A percentile compares a stretch with the other conserved stretches of the same genome.
phyloP scores from a whole-genome alignment of 2,888 invertebrate genomes.

The Drosophila recens region DNA sequence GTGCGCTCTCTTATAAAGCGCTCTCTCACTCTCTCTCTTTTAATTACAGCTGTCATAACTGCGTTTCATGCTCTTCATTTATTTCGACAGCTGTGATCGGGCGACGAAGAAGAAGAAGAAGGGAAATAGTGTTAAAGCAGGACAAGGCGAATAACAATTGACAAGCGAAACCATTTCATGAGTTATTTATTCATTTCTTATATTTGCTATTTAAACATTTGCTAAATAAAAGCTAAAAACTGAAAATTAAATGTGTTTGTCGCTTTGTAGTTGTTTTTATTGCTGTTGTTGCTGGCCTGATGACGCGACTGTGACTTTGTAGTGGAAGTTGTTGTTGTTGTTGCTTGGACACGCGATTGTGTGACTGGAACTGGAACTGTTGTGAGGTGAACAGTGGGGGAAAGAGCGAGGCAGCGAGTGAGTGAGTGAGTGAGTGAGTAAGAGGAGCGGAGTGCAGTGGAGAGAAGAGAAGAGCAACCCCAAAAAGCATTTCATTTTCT shows the following conservation, averaged over 20 bases:
- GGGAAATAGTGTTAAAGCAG: background rate
- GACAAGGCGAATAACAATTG: background rate
- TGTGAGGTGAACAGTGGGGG: slow-evolving; percentile 9
- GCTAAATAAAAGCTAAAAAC: slow-evolving; percentile 9
- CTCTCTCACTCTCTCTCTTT: background rate
- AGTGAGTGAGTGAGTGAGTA: background rate
- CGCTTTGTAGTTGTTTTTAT: slow-evolving; percentile 18
- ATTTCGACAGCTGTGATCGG: slow-evolving; percentile 10
- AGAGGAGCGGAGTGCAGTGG: background rate
- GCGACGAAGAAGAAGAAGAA: background rate
- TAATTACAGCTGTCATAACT: slow-evolving; percentile 9
- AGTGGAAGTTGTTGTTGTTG: slow-evolving; percentile 36
- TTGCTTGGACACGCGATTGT: slow-evolving; percentile 63
- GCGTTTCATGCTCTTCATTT: background rate
- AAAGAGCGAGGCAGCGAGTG: background rate
- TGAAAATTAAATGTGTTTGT: slow-evolving; percentile 39
- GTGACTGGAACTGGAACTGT: slow-evolving; percentile 32
- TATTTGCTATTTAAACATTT: too few relatives aligned
- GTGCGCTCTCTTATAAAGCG: background rate
- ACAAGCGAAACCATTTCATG: background rate
- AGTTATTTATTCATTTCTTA: background rate
- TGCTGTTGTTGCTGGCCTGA: slow-evolving; percentile 21
- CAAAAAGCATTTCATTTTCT: slow-evolving; percentile 54
- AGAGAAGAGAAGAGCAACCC: slow-evolving; percentile 50
- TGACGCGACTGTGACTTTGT: slow-evolving; percentile 51